These are phyloP conservation scores for Athalia rosae DNA, from an alignment of 2,888 invertebrate genomes.

Conservation along the genomic window DNA sequence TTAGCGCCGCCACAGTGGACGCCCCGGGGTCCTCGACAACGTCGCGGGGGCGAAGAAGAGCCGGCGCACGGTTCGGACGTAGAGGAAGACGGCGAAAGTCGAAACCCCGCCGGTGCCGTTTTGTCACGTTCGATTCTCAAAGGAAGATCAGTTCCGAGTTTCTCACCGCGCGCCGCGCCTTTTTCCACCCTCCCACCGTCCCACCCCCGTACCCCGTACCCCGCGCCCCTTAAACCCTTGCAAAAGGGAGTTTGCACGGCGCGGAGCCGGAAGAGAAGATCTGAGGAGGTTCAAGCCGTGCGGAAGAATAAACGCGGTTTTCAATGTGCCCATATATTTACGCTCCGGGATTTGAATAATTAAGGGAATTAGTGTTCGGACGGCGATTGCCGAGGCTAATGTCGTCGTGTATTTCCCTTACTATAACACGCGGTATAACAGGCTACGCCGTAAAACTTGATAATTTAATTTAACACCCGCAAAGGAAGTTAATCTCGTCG, in stretches of 20 bases:
- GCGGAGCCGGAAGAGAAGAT: not conserved
- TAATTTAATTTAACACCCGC: conserved; percentile 61
- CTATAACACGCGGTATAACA: not conserved
- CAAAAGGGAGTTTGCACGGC: too few species aligned
- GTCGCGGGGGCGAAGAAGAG: not conserved
- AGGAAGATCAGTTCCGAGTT: conserved; percentile 16
- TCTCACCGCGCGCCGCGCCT: too few species aligned
- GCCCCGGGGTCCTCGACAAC: conserved; percentile 22
- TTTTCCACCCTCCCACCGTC: too few species aligned
- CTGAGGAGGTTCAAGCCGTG: not conserved
- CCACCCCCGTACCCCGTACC: too few species aligned
- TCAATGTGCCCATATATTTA: conserved; percentile 49
- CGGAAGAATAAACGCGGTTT: conserved; percentile 7
- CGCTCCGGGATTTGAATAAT: conserved; percentile 57
- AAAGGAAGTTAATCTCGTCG: conserved; percentile 61
- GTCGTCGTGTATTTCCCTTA: conserved; percentile 21
- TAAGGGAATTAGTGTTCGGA: conserved; percentile 56
- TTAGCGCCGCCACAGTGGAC: conserved; percentile 24
- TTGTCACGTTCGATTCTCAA: conserved; percentile 42
- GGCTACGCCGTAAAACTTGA: conserved; percentile 55
- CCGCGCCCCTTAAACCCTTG: not conserved
- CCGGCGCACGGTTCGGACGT: not conserved
- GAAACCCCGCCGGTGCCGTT: conserved; percentile 4
- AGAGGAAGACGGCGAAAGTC: not conserved
- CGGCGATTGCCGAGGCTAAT: conserved; percentile 47